These are phyloP conservation scores for Gnatocerus cornutus DNA, from an alignment of 2,888 invertebrate species.

Conservation along the genomic window DNA sequence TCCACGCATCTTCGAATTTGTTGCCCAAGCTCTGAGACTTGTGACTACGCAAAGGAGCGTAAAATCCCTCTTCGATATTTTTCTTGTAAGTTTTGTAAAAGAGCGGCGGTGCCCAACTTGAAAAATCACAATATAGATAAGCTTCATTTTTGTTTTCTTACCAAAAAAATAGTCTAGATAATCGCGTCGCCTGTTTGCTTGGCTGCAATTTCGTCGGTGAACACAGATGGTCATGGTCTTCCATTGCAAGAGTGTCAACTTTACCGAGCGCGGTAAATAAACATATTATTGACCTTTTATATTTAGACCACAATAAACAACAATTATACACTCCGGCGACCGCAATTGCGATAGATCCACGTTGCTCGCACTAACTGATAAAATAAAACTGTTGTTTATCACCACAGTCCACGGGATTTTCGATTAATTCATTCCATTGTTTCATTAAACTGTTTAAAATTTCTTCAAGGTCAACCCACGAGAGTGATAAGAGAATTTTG, in stretches of 20 bases:
- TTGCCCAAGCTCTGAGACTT: slow-evolving; percentile 59
- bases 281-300: too few species aligned
- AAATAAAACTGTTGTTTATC: neutral
- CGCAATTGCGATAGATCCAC: too few species aligned
- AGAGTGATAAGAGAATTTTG: neutral
- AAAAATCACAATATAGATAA: slow-evolving; percentile 48
- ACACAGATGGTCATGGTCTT: slow-evolving; percentile 12
- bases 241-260: slow-evolving; percentile 14
- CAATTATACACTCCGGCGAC: too few species aligned
- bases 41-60: slow-evolving; percentile 69
- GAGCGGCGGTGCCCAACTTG: slow-evolving; percentile 71
- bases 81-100: slow-evolving; percentile 69
- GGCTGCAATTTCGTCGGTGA: slow-evolving; percentile 17
- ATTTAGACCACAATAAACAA: too few species aligned
- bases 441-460: slow-evolving; percentile 1
- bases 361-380: neutral
- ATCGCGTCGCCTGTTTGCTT: slow-evolving; percentile 9
- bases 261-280: neutral
- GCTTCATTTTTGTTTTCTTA: slow-evolving; percentile 17
- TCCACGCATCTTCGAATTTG: slow-evolving; percentile 61
- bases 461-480: neutral
- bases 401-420: neutral
- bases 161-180: slow-evolving; percentile 38
- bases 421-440: slow-evolving; percentile 2
- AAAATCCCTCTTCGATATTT: slow-evolving; percentile 69